These are phyloP conservation scores for Polyommatus iphigenia DNA, from an alignment of 2,888 invertebrate species.

Conservation along the genomic window DNA sequence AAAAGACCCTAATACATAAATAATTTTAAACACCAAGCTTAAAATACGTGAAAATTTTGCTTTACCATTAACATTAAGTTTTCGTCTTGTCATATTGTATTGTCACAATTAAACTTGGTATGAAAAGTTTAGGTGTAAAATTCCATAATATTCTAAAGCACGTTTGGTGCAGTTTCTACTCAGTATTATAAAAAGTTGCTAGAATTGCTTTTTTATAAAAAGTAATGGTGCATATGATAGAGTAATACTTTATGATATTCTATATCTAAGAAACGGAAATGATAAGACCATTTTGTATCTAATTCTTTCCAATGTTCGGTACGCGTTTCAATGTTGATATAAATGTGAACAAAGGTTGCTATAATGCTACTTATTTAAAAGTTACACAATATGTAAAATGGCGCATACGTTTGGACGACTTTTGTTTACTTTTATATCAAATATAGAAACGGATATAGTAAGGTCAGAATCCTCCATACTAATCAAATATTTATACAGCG, in stretches of 20 bases:
- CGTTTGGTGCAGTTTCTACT: not conserved
- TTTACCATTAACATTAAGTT: not conserved
- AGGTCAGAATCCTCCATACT: too few relatives aligned
- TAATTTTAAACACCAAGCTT: not conserved
- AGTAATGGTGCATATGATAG: slow-evolving; percentile 11
- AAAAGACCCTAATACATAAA: not conserved
- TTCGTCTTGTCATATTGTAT: too few relatives aligned
- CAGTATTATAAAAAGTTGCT: slow-evolving; percentile 12
- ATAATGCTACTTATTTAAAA: too few relatives aligned
- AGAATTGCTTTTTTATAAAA: not conserved
- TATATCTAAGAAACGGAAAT: not conserved
- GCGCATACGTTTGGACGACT: too few relatives aligned
- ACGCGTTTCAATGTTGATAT: not conserved
- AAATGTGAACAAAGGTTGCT: too few relatives aligned
- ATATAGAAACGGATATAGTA: too few relatives aligned
- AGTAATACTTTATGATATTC: not conserved
- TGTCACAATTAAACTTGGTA: not conserved
- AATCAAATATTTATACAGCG: too few relatives aligned
- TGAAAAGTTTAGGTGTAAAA: not conserved
- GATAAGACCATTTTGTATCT: not conserved
- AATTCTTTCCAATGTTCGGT: not conserved
- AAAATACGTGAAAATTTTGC: not conserved
- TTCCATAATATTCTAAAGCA: not conserved
- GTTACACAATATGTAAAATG: too few relatives aligned
- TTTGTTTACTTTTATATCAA: too few relatives aligned